A percentile compares a stretch with the other conserved stretches of the same genome.
Conservation (phyloP, 2,113 vertebrate genomes). For the Sorex fumeus region DNA sequence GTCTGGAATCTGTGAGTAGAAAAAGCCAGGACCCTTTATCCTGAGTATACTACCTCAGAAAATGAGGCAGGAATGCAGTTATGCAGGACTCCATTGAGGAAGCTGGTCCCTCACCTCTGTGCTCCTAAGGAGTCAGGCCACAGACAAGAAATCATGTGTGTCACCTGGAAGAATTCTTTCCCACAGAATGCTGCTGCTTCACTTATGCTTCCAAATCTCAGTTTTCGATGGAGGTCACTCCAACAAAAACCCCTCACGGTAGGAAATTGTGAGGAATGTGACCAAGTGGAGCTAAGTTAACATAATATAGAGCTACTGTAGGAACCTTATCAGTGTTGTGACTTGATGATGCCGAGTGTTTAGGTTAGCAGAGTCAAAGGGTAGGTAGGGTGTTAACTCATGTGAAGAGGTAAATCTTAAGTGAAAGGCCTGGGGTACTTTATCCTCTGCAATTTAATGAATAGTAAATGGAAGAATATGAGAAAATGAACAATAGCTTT, state of each 20-base stretch:
- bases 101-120: neutral
- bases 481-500: neutral
- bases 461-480: neutral
- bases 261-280: neutral
- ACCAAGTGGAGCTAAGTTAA: accelerated
- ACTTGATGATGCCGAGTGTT: too few species aligned
- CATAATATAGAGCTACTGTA: neutral
- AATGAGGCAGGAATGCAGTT: too few species aligned
- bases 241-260: neutral
- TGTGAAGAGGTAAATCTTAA: too few species aligned
- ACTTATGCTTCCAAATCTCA: neutral
- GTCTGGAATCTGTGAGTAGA: neutral
- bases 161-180: too few species aligned
- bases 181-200: neutral
- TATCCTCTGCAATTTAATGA: neutral
- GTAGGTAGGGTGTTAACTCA: too few species aligned
- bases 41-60: neutral
- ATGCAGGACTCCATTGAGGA: too few species aligned
- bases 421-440: neutral
- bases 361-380: too few species aligned
- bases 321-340: too few species aligned
- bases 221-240: neutral
- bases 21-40: neutral
- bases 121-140: neutral
- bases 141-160: accelerated